Base-by-base conservation (phyloP, 2,888 invertebrate genomes). In the Drosophila colorata region DNA sequence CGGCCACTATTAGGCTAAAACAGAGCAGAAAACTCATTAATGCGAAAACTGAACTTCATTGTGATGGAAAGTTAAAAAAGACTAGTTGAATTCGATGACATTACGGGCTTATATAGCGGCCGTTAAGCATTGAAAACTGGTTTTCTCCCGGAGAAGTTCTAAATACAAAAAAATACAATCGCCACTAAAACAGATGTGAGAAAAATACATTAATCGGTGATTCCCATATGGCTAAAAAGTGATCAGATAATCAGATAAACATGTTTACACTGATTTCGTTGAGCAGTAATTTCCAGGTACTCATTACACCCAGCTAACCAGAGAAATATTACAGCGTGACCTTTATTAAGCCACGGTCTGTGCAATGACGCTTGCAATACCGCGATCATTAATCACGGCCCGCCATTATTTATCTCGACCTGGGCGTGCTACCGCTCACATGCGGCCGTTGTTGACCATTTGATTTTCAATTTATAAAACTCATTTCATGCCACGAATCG, bases 401-500 rank as follows among this genome's bases (percentile, higher is more conserved):
- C 25, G 31, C 8, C 35, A 47, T 16, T 40, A 35, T 28, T 35
- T 14, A 38, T 35, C 44, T 38, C 13, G 44, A 7, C 20, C 28
- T 37, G 8, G 16, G 11, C n/a, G 40, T 41, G 52, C 13, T 20
- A 33, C 35, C 11, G n/a, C 40, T 18, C n/a, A 47, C 43, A 33
- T 41, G 52, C 18, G 25, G 56, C 25, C 25, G 1, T 7, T 56
- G 14, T 4, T 14, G 25, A 46, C 28, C 28, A 46, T 52, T 46
- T 13, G n/a, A 52, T 33, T 23, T 64, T 28, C 11, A 53, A 53
- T 53, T 38, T 41, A 43, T 31, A 16, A 23, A 66, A 53, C 57
- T 57, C 38, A 68, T 59, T 78, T 66, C 46, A 48, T 46, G 59
- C 35, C 64, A 48, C 67, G 60, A 81, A 78, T 68, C 61, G 49